A percentile compares a stretch with the other conserved stretches of the same genome.
phyloP scores from a whole-genome alignment of 2,797 vertebrate genomes.

The Caiman crocodilus region DNA sequence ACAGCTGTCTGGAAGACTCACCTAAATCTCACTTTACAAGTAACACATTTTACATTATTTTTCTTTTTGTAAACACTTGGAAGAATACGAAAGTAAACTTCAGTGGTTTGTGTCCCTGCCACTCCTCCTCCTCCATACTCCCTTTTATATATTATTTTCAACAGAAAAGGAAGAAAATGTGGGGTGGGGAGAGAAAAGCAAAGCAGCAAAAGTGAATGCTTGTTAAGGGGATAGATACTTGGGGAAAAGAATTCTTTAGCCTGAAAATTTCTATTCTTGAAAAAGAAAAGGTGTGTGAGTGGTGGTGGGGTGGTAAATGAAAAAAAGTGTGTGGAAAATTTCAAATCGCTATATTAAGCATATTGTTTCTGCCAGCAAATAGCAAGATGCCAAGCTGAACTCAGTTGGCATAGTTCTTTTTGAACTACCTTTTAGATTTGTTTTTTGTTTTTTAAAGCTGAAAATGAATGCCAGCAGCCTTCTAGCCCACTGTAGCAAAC shows the following conservation, averaged over 20 bases:
- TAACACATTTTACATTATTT: no score
- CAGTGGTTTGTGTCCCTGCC: no score
- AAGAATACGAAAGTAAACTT: no score
- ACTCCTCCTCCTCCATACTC: neutral
- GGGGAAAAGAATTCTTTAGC: neutral
- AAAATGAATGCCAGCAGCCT: no score
- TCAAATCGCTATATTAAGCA: neutral
- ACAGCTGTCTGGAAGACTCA: neutral
- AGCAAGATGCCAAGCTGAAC: neutral
- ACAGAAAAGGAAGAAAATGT: neutral
- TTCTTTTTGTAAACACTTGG: no score
- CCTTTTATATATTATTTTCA: neutral
- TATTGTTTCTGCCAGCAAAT: neutral
- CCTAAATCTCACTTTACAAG: no score
- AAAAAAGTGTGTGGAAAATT: neutral
- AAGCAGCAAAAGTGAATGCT: neutral
- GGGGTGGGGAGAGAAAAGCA: neutral
- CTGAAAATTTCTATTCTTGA: neutral
- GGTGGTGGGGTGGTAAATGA: no score
- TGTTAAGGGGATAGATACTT: neutral
- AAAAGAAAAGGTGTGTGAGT: neutral
- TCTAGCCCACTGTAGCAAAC: no score
- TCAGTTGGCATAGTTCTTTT: neutral
- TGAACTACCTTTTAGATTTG: no score
- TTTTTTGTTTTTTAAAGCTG: no score